Percentiles rank a stretch among this genome's conserved stretches.
These are phyloP conservation scores for Hydropsyche tenuis DNA, from an alignment of 1,140 invertebrate species.

Conservation along the genomic window DNA sequence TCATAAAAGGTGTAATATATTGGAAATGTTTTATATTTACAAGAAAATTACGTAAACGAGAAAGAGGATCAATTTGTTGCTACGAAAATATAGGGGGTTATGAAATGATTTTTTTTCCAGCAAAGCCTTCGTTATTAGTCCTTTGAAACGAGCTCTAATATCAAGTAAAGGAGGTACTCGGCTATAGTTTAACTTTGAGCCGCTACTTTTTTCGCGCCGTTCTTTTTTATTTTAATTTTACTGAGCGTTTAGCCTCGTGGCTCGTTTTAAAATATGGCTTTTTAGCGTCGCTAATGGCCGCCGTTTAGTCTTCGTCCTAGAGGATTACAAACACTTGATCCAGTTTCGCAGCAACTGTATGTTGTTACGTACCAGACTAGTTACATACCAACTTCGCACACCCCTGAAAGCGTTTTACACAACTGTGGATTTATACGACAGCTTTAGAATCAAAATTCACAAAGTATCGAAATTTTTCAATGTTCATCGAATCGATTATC, in stretches of 20 bases:
- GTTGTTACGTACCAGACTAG: too few species aligned
- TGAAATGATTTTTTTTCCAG: too few species aligned
- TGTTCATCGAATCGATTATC: neutral
- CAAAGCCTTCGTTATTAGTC: neutral
- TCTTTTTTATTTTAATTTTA: neutral
- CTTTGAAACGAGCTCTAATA: neutral
- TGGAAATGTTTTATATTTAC: too few species aligned
- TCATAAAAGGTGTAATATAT: too few species aligned
- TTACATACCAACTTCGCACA: too few species aligned
- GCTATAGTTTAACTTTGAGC: too few species aligned
- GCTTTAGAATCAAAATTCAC: neutral
- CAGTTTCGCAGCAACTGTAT: constrained; percentile 6
- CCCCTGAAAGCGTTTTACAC: too few species aligned
- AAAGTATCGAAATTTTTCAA: neutral
- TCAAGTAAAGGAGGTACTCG: neutral
- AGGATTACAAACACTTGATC: constrained; percentile 25
- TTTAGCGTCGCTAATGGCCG: constrained; percentile 21
- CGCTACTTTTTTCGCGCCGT: too few species aligned
- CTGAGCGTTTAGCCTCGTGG: neutral
- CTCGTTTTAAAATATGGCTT: constrained; percentile 23
- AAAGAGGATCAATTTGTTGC: too few species aligned
- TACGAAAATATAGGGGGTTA: too few species aligned
- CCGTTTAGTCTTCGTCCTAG: constrained; percentile 21
- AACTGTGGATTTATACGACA: too few species aligned
- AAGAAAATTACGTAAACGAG: too few species aligned